A percentile compares a stretch with the other conserved stretches of the same genome.
phyloP scores from a whole-genome alignment of 2,888 invertebrate species.

The Netelia melanura region DNA sequence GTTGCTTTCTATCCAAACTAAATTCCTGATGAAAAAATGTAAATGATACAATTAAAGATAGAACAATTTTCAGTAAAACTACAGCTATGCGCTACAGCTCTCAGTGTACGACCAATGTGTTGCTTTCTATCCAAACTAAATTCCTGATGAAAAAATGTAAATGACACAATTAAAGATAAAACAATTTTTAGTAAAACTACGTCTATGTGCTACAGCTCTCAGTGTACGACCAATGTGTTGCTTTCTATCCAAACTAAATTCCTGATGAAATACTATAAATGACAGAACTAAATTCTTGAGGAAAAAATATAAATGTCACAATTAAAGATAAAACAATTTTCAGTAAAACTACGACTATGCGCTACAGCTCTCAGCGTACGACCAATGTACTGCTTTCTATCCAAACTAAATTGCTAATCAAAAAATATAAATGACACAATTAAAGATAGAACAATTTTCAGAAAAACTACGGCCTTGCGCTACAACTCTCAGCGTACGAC shows the following conservation, averaged over 20 bases:
- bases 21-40: conserved; percentile 88
- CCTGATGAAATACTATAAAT: too few species aligned
- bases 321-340: not conserved
- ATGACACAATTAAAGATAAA: not conserved
- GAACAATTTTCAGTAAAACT: not conserved
- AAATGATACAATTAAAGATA: not conserved
- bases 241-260: too few species aligned
- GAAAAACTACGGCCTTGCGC: not conserved
- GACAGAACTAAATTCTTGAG: conserved; percentile 85
- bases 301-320: conserved; percentile 82
- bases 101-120: conserved; percentile 90
- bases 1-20: conserved; percentile 89
- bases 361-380: conserved; percentile 90
- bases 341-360: not conserved
- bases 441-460: not conserved
- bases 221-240: too few species aligned
- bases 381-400: conserved; percentile 90
- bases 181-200: not conserved
- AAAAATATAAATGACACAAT: conserved; percentile 72
- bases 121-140: conserved; percentile 90
- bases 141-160: conserved; percentile 87
- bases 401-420: conserved; percentile 89
- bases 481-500: not conserved
- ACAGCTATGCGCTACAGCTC: conserved; percentile 86
- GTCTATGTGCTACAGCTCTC: not conserved